These are phyloP conservation scores for Microctonus brassicae DNA, from an alignment of 2,888 invertebrate genomes.

Conservation along the genomic window DNA sequence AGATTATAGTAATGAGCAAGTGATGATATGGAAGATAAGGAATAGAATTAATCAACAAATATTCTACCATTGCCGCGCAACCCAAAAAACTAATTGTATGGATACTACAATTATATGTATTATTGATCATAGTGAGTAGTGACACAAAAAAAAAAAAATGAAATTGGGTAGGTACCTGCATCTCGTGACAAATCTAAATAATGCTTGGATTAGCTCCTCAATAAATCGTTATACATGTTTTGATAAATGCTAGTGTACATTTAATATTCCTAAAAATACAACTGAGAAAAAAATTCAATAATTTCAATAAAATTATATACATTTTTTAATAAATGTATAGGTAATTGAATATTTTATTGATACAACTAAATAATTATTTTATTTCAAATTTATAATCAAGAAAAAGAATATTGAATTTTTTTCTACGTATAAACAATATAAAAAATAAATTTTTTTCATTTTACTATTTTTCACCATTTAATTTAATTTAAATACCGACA, in stretches of 20 bases:
- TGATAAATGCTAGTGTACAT: slow-evolving; percentile 52
- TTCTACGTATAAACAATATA: no score
- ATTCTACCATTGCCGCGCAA: slow-evolving; percentile 56
- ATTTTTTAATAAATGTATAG: no score
- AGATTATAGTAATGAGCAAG: slow-evolving; percentile 24
- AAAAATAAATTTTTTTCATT: no score
- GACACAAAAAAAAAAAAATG: slow-evolving; percentile 7
- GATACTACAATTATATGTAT: slow-evolving; percentile 1
- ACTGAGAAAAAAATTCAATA: no score
- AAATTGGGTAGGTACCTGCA: slow-evolving; percentile 67
- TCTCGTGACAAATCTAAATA: slow-evolving; percentile 63
- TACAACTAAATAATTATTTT: no score
- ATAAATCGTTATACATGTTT: slow-evolving; percentile 69
- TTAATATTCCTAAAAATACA: not conserved
- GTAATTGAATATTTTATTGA: no score
- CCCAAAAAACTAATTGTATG: slow-evolving; percentile 56
- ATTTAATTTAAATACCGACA: not conserved
- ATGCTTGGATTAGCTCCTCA: slow-evolving; percentile 66
- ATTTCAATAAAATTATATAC: no score
- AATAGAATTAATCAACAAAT: not conserved
- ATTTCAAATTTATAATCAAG: no score
- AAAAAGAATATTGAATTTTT: no score
- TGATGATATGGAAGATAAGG: not conserved
- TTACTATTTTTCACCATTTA: not conserved
- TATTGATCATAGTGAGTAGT: slow-evolving; percentile 13